These are phyloP conservation scores for Picathartes gymnocephalus DNA, from an alignment of 2,113 vertebrate species.

Conservation along the genomic window DNA sequence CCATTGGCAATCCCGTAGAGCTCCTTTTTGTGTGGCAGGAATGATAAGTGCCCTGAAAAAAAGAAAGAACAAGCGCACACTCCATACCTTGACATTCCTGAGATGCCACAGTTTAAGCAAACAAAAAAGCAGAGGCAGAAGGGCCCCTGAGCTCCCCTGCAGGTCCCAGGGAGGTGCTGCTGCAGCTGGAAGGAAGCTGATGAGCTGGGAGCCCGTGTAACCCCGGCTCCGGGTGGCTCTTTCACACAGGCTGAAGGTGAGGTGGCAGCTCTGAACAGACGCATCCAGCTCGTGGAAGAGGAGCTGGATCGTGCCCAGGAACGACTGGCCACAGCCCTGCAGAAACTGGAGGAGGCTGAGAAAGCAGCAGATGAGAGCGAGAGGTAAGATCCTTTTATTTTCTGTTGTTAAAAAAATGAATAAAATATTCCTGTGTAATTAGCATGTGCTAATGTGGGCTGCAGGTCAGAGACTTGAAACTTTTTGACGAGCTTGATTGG, in stretches of 20 bases:
- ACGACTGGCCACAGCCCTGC: constrained; percentile 88
- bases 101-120: constrained; percentile 10
- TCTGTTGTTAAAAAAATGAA: background rate
- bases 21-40: background rate
- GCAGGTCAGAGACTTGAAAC: background rate
- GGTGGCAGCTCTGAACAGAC: constrained; percentile 90
- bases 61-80: background rate
- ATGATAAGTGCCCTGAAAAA: background rate
- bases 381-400: constrained; percentile 68
- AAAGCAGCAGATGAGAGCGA: constrained; percentile 95
- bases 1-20: rapidly evolving
- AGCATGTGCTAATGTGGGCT: background rate
- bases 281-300: constrained; percentile 97
- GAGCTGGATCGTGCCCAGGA: constrained; percentile 95
- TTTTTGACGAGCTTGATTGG: background rate
- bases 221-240: background rate
- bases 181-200: background rate
- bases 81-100: constrained; percentile 46
- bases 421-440: background rate
- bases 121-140: background rate
- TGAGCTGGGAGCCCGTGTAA: background rate
- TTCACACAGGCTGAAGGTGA: constrained; percentile 86
- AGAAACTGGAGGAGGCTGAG: constrained; percentile 96
- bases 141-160: background rate
- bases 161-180: background rate